phyloP scores from a whole-genome alignment of 1,140 invertebrate species.

The Euschistus heros region DNA sequence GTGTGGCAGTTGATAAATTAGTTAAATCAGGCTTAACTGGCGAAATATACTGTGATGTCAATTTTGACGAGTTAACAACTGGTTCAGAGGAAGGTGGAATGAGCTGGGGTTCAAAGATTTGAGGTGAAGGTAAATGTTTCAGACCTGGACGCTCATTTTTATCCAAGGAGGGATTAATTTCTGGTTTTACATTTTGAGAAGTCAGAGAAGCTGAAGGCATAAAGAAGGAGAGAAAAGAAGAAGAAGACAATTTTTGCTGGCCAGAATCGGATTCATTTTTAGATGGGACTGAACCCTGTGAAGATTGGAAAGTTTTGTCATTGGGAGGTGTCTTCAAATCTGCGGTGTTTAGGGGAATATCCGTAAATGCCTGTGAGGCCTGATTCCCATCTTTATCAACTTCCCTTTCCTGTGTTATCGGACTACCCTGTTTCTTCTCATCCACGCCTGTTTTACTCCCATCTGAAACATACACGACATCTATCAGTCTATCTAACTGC shows the following conservation, averaged over 20 bases:
- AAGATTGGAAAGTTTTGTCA: background rate
- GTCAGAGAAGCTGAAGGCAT: background rate
- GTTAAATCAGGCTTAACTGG: background rate
- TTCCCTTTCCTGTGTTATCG: background rate
- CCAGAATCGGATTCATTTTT: background rate
- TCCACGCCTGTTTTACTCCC: background rate
- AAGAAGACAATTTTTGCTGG: background rate
- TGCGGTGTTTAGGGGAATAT: background rate
- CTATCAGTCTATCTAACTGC: too few relatives aligned
- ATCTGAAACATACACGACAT: constrained; percentile 13
- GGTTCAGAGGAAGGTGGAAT: background rate
- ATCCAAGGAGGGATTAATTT: background rate
- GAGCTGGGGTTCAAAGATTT: background rate
- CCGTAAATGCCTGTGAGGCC: background rate
- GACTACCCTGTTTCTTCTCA: background rate
- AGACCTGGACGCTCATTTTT: background rate
- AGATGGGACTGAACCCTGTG: background rate
- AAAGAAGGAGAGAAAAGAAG: background rate
- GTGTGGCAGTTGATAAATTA: background rate
- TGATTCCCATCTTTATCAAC: background rate
- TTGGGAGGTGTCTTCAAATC: background rate
- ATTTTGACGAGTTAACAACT: background rate
- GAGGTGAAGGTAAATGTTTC: background rate
- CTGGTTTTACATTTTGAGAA: background rate
- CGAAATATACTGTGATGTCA: background rate